Base-by-base conservation (phyloP, 2,888 invertebrate species). In the Drosophila anomalipes region DNA sequence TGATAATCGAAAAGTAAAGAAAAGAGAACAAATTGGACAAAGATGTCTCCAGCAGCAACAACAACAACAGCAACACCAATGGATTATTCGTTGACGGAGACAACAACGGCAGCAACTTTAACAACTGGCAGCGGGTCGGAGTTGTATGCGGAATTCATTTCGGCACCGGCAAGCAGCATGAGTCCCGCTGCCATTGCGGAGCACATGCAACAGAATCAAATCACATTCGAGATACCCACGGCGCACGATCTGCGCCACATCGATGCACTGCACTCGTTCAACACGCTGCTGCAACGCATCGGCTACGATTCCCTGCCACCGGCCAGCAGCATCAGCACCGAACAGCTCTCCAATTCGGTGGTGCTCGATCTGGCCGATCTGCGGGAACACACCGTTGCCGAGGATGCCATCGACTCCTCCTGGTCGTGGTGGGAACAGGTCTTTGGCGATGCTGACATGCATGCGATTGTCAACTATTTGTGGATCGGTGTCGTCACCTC, bases 401-500 rank as follows among this genome's bases (percentile, higher is more conserved):
- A 77, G 0, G 32, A 44, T 26, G 58, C 32, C 58, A 32, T 9
- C 41, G 5, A 22, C 9, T 47, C 47, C 47, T 26, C 41, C 6
- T 41, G 58, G 28, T n/a, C 58, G 22, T 58, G 58, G 58, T 86
- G 83, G 81, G 90, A 91, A 63, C 87, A 91, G 14, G 90, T 93
- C 81, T 92, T 91, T 26, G 92, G 89, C 33, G 92, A 91, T 39
- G 91, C 92, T 52, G 93, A 93, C 70, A 92, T 93, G 91, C 93
- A 93, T 79, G 88, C 91, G 56, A 81, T 93, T 49, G 91, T 93
- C 51, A 93, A 93, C 87, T 93, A 93, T 84, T 78, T 93, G 77
- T 93, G 93, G 93, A 92, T 93, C 82, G 93, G 93, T 58, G 92
- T 93, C 44, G 93, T 93, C 67, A 93, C 90, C 54, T 91, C 93